These are phyloP conservation scores for Sinocyclocheilus maitianheensis DNA, from an alignment of 2,113 vertebrate species.

Conservation along the genomic window DNA sequence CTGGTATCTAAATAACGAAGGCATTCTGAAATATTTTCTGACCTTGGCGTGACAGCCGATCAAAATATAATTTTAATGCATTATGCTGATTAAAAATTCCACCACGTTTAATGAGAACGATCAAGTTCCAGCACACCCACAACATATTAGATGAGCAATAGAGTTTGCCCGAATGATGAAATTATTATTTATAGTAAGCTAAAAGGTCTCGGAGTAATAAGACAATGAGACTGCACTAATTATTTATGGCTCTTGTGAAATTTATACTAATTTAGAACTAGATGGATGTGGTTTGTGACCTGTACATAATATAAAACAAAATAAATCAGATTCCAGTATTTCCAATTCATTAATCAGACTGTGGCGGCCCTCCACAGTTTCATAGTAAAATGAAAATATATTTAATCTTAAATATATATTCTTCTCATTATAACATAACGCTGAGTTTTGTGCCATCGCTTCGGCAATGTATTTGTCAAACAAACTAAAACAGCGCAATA, in stretches of 20 bases:
- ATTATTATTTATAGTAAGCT: neutral
- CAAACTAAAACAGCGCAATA: too few species aligned
- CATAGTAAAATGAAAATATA: too few species aligned
- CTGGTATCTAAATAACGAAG: conserved; percentile 40
- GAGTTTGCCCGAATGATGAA: neutral
- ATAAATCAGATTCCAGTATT: too few species aligned
- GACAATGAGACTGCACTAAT: neutral
- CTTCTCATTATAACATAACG: too few species aligned
- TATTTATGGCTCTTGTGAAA: neutral
- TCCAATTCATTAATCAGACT: too few species aligned
- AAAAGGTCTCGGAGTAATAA: neutral
- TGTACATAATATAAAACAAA: neutral
- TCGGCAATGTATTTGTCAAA: too few species aligned
- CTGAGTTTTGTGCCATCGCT: too few species aligned
- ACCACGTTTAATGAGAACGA: conserved; percentile 11
- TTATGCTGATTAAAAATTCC: neutral
- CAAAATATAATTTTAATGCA: conserved; percentile 16
- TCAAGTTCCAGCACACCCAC: neutral
- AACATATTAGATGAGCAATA: neutral
- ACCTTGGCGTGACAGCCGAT: neutral
- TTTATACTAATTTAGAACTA: neutral
- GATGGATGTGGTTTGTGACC: neutral
- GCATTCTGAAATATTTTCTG: conserved; percentile 27
- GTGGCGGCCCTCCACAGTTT: too few species aligned
- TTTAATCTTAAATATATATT: too few species aligned